Conservation (phyloP, 2,113 vertebrate genomes). For the Emydocephalus ijimae region DNA sequence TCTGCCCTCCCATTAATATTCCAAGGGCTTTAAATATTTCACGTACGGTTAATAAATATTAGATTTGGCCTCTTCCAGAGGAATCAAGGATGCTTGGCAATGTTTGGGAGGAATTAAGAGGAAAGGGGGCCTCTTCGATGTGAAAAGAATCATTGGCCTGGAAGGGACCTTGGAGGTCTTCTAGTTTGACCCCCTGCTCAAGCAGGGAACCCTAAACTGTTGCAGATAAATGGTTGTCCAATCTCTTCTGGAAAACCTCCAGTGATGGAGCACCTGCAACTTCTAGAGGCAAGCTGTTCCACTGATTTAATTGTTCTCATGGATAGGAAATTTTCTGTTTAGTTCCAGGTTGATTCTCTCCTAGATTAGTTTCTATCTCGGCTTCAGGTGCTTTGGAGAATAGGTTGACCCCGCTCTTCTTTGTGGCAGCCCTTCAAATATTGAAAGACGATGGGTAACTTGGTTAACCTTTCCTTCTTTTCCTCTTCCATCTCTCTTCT, state of each 20-base stretch:
- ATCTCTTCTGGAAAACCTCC: too few species aligned
- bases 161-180: background rate
- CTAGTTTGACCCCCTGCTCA: background rate
- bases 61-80: conserved; percentile 57
- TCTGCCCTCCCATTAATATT: conserved; percentile 68
- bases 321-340: too few species aligned
- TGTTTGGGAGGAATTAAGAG: conserved; percentile 21
- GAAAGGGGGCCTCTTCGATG: background rate
- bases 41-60: conserved; percentile 69
- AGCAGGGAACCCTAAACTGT: background rate
- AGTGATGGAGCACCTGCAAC: too few species aligned
- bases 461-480: background rate
- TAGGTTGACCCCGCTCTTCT: too few species aligned
- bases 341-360: too few species aligned
- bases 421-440: too few species aligned
- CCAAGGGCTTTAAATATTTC: conserved; percentile 64
- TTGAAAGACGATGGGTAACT: background rate
- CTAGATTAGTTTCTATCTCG: background rate
- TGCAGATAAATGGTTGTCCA: too few species aligned
- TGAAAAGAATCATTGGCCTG: background rate
- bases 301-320: too few species aligned
- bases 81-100: conserved; percentile 30
- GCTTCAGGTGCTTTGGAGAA: too few species aligned
- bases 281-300: too few species aligned
- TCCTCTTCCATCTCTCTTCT: background rate